phyloP scores from a whole-genome alignment of 2,888 invertebrate genomes.

The Drosophila vallismaia region DNA sequence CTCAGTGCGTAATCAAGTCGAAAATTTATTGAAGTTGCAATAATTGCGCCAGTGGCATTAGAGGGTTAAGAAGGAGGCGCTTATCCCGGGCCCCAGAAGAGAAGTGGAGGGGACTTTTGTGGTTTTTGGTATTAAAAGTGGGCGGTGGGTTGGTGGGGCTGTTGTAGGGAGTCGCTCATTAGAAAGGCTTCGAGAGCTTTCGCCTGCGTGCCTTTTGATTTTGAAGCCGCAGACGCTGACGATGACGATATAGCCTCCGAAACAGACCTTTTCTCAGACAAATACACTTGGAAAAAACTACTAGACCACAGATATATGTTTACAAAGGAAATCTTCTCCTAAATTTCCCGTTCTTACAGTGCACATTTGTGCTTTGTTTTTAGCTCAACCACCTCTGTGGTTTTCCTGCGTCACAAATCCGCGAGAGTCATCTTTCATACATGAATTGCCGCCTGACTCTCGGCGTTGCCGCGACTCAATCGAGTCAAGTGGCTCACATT shows the following conservation, averaged over 20 bases:
- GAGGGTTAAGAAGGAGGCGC: conserved; percentile 21
- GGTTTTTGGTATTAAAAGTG: neutral
- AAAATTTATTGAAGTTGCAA: conserved; percentile 78
- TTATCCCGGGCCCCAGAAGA: neutral
- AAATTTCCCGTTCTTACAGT: neutral
- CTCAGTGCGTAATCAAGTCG: conserved; percentile 74
- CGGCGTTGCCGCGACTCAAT: conserved; percentile 68
- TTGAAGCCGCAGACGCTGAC: conserved; percentile 50
- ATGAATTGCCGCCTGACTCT: conserved; percentile 75
- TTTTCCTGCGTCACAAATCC: conserved; percentile 3
- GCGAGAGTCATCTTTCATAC: conserved; percentile 70
- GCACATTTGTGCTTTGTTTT: conserved; percentile 3
- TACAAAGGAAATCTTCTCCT: too few relatives aligned
- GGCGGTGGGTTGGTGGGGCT: conserved; percentile 4
- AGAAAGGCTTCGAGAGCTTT: conserved; percentile 59
- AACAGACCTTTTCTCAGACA: conserved; percentile 15
- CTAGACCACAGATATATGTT: too few relatives aligned
- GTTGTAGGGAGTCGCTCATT: conserved; percentile 59
- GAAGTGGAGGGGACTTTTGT: neutral
- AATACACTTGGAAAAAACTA: conserved; percentile 30
- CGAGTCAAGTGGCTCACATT: conserved; percentile 69
- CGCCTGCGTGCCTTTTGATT: conserved; percentile 70
- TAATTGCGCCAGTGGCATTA: conserved; percentile 67
- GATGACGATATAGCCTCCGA: conserved; percentile 28
- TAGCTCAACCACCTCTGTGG: neutral